Percentiles rank a stretch among this genome's conserved stretches.
These are phyloP conservation scores for Nylanderia fulva DNA, from an alignment of 1,140 invertebrate genomes.

Conservation along the genomic window DNA sequence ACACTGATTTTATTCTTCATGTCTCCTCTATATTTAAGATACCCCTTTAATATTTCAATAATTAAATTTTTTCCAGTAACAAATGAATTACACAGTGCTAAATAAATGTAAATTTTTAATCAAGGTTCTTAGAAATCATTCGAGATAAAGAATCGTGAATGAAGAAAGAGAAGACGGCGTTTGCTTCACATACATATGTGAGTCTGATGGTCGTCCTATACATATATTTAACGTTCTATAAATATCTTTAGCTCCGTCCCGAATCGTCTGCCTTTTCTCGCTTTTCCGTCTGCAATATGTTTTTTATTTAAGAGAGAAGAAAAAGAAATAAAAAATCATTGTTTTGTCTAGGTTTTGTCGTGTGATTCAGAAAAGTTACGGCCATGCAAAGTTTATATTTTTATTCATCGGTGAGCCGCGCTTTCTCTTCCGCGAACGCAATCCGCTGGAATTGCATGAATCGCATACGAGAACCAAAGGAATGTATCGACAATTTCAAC, in stretches of 20 bases:
- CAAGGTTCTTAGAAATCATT: background rate
- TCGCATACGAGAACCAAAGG: slow-evolving; percentile 10
- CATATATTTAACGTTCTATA: slow-evolving; percentile 63
- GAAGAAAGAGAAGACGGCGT: slow-evolving; percentile 12
- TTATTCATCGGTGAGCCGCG: slow-evolving; percentile 14
- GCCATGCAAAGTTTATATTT: slow-evolving; percentile 18
- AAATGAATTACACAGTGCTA: background rate
- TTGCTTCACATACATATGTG: background rate
- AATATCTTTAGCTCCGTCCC: slow-evolving; percentile 70
- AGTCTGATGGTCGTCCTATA: background rate
- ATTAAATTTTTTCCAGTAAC: background rate
- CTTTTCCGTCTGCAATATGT: slow-evolving; percentile 37
- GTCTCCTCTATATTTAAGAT: too few species aligned
- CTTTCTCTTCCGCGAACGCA: slow-evolving; percentile 68
- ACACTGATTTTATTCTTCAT: too few species aligned
- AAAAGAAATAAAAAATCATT: slow-evolving; percentile 32
- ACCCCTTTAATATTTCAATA: background rate
- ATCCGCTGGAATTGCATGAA: slow-evolving; percentile 21
- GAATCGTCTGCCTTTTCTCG: slow-evolving; percentile 49
- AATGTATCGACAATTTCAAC: too few species aligned
- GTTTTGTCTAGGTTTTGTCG: slow-evolving; percentile 66
- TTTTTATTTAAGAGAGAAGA: slow-evolving; percentile 21
- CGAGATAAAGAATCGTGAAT: background rate
- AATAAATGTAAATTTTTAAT: slow-evolving; percentile 6
- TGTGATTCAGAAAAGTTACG: slow-evolving; percentile 63